Conservation (phyloP, 2,888 invertebrate species). For the Stenurella melanura region DNA sequence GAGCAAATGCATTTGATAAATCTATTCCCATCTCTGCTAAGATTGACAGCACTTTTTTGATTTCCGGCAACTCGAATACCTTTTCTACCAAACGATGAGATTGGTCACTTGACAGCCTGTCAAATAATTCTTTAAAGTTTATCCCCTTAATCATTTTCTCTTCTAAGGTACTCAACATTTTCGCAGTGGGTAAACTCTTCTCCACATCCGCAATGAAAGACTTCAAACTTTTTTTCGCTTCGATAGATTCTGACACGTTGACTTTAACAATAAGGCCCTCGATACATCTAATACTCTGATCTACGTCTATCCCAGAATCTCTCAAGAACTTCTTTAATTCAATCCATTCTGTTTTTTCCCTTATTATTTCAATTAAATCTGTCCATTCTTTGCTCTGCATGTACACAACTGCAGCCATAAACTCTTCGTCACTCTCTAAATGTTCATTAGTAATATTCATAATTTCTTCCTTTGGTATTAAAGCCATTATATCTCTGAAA, state of each 20-base stretch:
- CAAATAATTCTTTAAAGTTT: conserved; percentile 52
- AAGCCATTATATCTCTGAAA: conserved; percentile 20
- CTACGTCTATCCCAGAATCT: conserved; percentile 52
- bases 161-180: conserved; percentile 48
- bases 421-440: conserved; percentile 55
- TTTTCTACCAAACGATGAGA: conserved; percentile 47
- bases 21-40: conserved; percentile 57
- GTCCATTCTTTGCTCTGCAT: conserved; percentile 58
- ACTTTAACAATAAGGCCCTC: conserved; percentile 41
- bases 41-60: conserved; percentile 47
- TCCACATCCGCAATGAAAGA: conserved; percentile 46
- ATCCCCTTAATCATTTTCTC: conserved; percentile 52
- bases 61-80: conserved; percentile 49
- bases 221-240: conserved; percentile 42
- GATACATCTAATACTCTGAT: conserved; percentile 47
- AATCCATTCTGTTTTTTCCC: conserved; percentile 55
- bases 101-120: conserved; percentile 55
- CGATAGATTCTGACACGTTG: conserved; percentile 25
- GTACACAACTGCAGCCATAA: conserved; percentile 57
- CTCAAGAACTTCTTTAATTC: conserved; percentile 51
- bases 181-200: conserved; percentile 37
- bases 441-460: conserved; percentile 52
- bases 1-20: conserved; percentile 48
- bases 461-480: conserved; percentile 51
- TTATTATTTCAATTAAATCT: conserved; percentile 47